Percentiles rank a stretch among this genome's conserved stretches.
These are phyloP conservation scores for Monochamus alternatus DNA, from an alignment of 2,888 invertebrate species.

Conservation along the genomic window DNA sequence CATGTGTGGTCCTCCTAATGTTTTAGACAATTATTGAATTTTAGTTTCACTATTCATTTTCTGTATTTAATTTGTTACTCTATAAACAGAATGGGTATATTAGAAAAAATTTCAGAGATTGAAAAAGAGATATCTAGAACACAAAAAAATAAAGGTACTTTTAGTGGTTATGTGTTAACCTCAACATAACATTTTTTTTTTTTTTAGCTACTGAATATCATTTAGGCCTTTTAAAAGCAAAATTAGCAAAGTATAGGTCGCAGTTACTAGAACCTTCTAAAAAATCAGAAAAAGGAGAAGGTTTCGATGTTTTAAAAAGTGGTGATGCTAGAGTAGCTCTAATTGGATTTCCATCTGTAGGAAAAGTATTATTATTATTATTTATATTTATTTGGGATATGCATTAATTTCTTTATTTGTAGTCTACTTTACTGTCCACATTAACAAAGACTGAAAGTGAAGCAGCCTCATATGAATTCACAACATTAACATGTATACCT, in stretches of 20 bases:
- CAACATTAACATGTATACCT: slow-evolving; percentile 98
- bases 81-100: slow-evolving; percentile 84
- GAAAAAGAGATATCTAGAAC: slow-evolving; percentile 98
- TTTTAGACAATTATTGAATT: too few relatives aligned
- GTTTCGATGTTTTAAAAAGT: slow-evolving; percentile 99
- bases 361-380: slow-evolving; percentile 78
- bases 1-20: too few relatives aligned
- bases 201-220: slow-evolving; percentile 97
- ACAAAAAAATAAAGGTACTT: slow-evolving; percentile 97
- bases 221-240: slow-evolving; percentile 97
- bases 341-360: slow-evolving; percentile 99
- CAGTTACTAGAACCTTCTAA: slow-evolving; percentile 95
- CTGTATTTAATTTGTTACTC: too few relatives aligned
- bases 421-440: slow-evolving; percentile 96
- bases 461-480: slow-evolving; percentile 98
- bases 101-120: slow-evolving; percentile 99
- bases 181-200: background rate
- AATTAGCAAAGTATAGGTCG: slow-evolving; percentile 94
- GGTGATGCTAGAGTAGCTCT: slow-evolving; percentile 98
- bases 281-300: slow-evolving; percentile 96
- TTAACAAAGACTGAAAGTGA: slow-evolving; percentile 97
- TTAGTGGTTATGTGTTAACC: background rate
- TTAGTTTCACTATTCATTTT: too few relatives aligned
- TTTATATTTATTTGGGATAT: slow-evolving; percentile 1
- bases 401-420: slow-evolving; percentile 45